These are phyloP conservation scores for Phalacrocorax brasilianus DNA, from an alignment of 2,113 vertebrate species.

Conservation along the genomic window DNA sequence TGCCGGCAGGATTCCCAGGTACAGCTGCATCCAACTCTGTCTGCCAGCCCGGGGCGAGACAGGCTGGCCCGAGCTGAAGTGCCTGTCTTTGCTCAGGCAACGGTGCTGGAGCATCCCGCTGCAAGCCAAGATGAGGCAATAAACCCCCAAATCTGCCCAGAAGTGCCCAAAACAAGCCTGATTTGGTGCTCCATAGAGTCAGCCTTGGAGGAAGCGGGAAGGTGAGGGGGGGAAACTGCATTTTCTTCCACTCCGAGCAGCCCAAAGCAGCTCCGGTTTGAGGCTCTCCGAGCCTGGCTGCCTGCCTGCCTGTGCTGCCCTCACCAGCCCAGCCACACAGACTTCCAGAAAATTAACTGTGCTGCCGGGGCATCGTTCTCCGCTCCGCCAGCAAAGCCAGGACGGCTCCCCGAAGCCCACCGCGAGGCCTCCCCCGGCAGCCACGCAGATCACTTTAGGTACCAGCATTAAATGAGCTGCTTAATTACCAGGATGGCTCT, in stretches of 20 bases:
- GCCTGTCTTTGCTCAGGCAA: not conserved
- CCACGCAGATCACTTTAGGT: not conserved
- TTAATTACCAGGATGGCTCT: not conserved
- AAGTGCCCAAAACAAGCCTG: not conserved
- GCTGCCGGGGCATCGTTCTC: not conserved
- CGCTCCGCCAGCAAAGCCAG: not conserved
- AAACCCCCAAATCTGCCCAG: not conserved
- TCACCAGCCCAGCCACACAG: not conserved
- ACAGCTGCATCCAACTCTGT: rapidly evolving
- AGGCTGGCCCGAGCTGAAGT: not conserved
- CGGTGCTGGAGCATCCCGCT: not conserved
- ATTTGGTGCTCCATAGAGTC: not conserved
- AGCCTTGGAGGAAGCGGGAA: not conserved
- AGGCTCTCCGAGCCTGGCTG: not conserved
- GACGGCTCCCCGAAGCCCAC: not conserved
- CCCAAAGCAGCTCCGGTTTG: not conserved
- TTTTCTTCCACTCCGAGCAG: not conserved
- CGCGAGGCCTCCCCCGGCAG: not conserved
- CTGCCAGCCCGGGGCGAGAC: not conserved
- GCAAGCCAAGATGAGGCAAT: not conserved
- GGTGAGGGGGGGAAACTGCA: not conserved
- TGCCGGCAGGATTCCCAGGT: not conserved
- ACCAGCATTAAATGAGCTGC: not conserved
- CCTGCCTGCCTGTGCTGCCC: not conserved
- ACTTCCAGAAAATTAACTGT: not conserved